These are phyloP conservation scores for Azorinus chamasolen DNA, from an alignment of 2,888 invertebrate genomes.

Conservation along the genomic window DNA sequence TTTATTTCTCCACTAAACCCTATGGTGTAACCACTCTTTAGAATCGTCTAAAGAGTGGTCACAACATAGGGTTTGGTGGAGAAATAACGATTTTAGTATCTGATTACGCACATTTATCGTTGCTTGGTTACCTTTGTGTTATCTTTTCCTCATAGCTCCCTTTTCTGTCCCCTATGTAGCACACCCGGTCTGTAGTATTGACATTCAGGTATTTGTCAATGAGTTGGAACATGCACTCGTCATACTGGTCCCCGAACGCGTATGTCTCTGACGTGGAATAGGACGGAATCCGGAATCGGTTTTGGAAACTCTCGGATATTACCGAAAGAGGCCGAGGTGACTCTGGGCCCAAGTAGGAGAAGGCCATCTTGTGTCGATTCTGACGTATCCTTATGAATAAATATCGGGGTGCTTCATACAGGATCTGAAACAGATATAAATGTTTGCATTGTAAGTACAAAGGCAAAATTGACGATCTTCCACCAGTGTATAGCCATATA, in stretches of 20 bases:
- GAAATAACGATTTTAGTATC: no score
- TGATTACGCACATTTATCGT: no score
- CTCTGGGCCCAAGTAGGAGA: constrained; percentile 84
- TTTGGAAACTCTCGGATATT: constrained; percentile 81
- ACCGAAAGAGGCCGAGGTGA: constrained; percentile 83
- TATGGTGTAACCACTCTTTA: no score
- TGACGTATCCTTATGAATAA: no score
- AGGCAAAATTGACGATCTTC: no score
- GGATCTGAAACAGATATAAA: no score
- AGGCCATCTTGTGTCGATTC: constrained; percentile 69
- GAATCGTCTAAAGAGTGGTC: no score
- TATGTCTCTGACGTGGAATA: constrained; percentile 69
- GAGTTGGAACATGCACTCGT: constrained; percentile 76
- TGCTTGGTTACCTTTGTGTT: constrained; percentile 43
- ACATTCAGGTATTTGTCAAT: constrained; percentile 83
- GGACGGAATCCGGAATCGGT: constrained; percentile 73
- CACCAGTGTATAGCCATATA: no score
- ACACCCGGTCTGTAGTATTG: constrained; percentile 80
- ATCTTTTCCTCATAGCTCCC: constrained; percentile 79
- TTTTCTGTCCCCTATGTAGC: constrained; percentile 82
- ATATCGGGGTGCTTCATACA: no score
- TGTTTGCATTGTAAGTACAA: no score
- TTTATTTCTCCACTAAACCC: no score
- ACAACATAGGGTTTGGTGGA: no score
- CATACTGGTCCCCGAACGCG: constrained; percentile 80